A percentile compares a stretch with the other conserved stretches of the same genome.
phyloP scores from a whole-genome alignment of 2,888 invertebrate species.

The Congeria kusceri region DNA sequence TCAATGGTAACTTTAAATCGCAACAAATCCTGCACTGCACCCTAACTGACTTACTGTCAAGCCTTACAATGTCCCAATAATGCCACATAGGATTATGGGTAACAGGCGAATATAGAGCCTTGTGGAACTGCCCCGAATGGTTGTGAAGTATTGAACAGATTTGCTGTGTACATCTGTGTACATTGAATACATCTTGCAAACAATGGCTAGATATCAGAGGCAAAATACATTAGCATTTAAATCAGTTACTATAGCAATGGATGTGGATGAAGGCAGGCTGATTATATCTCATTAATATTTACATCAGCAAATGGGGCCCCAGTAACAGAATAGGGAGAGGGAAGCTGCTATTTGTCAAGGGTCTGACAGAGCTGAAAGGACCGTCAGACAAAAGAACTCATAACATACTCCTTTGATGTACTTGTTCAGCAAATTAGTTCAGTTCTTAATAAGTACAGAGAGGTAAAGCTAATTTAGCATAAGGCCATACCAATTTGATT shows the following conservation, averaged over 20 bases:
- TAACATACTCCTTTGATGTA: no score
- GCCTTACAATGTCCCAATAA: constrained; percentile 11
- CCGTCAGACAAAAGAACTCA: no score
- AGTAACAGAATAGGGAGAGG: neutral
- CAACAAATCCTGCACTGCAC: constrained; percentile 57
- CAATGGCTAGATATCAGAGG: constrained; percentile 59
- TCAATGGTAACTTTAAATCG: constrained; percentile 64
- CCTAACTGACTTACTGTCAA: constrained; percentile 1
- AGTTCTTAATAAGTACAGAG: no score
- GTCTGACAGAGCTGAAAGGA: no score
- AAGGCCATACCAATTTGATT: no score
- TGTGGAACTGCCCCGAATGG: constrained; percentile 23
- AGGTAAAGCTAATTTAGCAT: no score
- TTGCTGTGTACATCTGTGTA: constrained; percentile 10
- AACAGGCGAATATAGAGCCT: constrained; percentile 26
- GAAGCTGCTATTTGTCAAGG: no score
- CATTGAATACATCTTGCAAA: constrained; percentile 40
- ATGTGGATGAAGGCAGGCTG: constrained; percentile 41
- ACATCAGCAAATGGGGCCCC: constrained; percentile 40
- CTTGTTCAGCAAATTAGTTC: no score
- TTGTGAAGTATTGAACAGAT: constrained; percentile 48
- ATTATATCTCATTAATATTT: constrained; percentile 64
- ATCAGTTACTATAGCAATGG: constrained; percentile 65
- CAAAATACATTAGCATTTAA: constrained; percentile 68
- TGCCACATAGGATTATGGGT: constrained; percentile 16